These are phyloP conservation scores for Nycticorax nycticorax DNA, from an alignment of 2,113 vertebrate genomes.

Conservation along the genomic window DNA sequence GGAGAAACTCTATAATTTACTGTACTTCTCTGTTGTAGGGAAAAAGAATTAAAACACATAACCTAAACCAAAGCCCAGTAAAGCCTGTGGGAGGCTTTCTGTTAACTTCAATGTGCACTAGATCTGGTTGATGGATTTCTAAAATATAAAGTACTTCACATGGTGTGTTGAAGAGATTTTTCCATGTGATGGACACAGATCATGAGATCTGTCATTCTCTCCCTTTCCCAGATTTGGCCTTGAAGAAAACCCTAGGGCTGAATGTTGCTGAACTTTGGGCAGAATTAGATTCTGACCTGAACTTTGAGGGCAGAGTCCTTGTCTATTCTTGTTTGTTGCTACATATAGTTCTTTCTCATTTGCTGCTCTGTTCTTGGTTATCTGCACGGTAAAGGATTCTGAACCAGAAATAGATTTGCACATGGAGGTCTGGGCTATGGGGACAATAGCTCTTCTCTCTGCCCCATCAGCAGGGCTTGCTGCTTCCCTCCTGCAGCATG, in stretches of 20 bases:
- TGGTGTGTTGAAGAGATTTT: slow-evolving; percentile 32
- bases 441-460: background rate
- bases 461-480: background rate
- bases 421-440: background rate
- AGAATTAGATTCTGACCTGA: background rate
- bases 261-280: slow-evolving; percentile 3
- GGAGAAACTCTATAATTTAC: slow-evolving; percentile 52
- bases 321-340: slow-evolving; percentile 4
- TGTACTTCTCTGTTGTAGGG: slow-evolving; percentile 21
- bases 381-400: background rate
- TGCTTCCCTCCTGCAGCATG: background rate
- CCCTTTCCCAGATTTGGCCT: background rate
- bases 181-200: background rate
- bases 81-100: slow-evolving; percentile 51
- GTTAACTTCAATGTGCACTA: slow-evolving; percentile 41
- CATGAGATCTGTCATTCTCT: slow-evolving; percentile 26
- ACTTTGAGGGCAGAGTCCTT: background rate
- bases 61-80: slow-evolving; percentile 46
- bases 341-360: background rate
- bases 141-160: slow-evolving; percentile 35
- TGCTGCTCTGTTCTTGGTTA: background rate
- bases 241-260: background rate
- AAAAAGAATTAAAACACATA: slow-evolving; percentile 44
- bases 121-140: slow-evolving; percentile 41
- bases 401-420: background rate